phyloP scores from a whole-genome alignment of 1,140 invertebrate genomes.

The Agrypnia vestita region DNA sequence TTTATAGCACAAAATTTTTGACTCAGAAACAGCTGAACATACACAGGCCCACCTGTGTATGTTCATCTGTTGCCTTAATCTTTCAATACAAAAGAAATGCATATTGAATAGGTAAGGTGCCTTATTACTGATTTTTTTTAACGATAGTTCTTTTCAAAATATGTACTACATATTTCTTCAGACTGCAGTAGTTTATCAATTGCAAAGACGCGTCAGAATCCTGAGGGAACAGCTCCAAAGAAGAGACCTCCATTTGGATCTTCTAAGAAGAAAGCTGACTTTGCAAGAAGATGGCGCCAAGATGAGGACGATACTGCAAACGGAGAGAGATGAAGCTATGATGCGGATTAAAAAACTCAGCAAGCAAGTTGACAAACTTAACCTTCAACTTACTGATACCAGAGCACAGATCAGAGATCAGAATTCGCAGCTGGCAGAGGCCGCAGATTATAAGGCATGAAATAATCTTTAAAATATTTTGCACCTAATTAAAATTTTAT shows the following conservation, averaged over 20 bases:
- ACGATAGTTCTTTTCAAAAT: too few species aligned
- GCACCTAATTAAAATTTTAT: too few species aligned
- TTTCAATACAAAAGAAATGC: too few species aligned
- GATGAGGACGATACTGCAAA: constrained; percentile 78
- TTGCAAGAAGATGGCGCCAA: constrained; percentile 85
- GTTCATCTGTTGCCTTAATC: too few species aligned
- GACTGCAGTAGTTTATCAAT: constrained; percentile 88
- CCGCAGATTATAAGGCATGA: constrained; percentile 86
- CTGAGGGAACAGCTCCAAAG: constrained; percentile 91
- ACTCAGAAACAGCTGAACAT: too few species aligned
- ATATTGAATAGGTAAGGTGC: too few species aligned
- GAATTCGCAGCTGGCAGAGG: constrained; percentile 85
- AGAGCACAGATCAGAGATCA: constrained; percentile 82
- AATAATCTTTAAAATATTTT: too few species aligned
- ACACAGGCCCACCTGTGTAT: too few species aligned
- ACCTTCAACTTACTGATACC: constrained; percentile 81
- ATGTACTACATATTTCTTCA: constrained; percentile 65
- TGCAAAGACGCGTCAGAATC: constrained; percentile 85
- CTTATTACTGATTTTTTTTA: too few species aligned
- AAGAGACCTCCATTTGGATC: constrained; percentile 91
- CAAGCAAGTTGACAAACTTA: constrained; percentile 84
- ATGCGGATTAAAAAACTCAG: constrained; percentile 82
- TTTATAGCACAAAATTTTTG: too few species aligned
- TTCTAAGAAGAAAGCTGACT: constrained; percentile 88
- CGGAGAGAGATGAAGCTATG: constrained; percentile 85